Base-by-base conservation (phyloP, 1,140 invertebrate genomes). In the Drosophila funebris region DNA sequence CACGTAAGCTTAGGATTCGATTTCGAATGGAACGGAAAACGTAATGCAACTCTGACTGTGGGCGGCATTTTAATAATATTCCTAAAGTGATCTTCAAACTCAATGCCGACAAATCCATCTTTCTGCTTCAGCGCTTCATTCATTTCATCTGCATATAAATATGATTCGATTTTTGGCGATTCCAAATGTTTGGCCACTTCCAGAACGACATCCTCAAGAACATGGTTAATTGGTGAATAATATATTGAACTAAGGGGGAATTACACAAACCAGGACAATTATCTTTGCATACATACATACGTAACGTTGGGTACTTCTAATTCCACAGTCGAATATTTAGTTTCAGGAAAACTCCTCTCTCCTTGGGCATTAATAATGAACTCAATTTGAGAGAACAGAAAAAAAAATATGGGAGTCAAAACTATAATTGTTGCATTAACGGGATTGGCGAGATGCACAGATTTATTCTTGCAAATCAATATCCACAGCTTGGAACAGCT, bases 221-320 rank as follows among this genome's bases (percentile, higher is more conserved):
- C 3, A 0, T 0, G 1, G 22, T 82, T 82, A 0, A 0, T 2
- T 7, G 79, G 79, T 4, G 79, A 83, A 53, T 78, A 82, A 16
- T 37, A 75, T 37, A 82, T 56, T 20, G 39, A 39, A 22, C 77
- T 80, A 44, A n/a, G 18, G 31, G 13, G 5, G 7, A n/a, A 41
- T 62, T 37, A 6, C 16, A 6, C 3, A 29, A 11, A 44, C 7
- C 13, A 6, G 2, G 24, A 20, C 1, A 7, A 22, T 22, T 36
- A 16, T 31, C 6, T 31, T 22, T 39, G 9, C 7, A 13, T 16
- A 20, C n/a, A 63, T 77, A 81, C 78, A 46, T 82, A 82, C 78
- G 63, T 39, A 58, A 64, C 33, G 20, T 58, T 58, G 4, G 73
- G 44, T 3, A 3, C 8, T 7, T 6, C 1, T 18, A 54, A 3